A percentile compares a stretch with the other conserved stretches of the same genome.
Conservation (phyloP, 1,140 invertebrate genomes). For the Leptestheria dahalacensis region DNA sequence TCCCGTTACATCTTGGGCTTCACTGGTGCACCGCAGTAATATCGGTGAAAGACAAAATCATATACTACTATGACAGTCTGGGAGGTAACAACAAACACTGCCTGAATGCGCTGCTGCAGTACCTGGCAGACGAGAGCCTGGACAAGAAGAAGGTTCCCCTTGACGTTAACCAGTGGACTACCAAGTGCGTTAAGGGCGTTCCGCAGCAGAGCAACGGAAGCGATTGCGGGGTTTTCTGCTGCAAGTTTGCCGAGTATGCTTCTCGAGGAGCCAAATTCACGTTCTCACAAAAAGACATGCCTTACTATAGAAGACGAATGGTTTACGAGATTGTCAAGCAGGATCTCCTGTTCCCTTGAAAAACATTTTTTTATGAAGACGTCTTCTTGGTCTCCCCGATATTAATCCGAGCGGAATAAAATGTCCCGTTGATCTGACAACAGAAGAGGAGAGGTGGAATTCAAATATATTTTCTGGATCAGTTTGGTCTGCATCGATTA, state of each 20-base stretch:
- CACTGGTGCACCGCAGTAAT: slow-evolving; percentile 96
- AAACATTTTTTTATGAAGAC: no score
- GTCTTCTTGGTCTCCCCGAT: no score
- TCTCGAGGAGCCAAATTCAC: slow-evolving; percentile 48
- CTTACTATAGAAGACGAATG: slow-evolving; percentile 81
- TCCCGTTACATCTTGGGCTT: slow-evolving; percentile 84
- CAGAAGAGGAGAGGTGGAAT: no score
- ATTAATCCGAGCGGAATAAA: no score
- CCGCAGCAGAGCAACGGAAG: slow-evolving; percentile 93
- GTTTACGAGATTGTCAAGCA: slow-evolving; percentile 66
- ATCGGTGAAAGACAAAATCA: slow-evolving; percentile 56
- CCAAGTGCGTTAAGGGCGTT: slow-evolving; percentile 55
- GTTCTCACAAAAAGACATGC: slow-evolving; percentile 81
- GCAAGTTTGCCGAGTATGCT: slow-evolving; percentile 90
- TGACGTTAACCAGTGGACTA: slow-evolving; percentile 52
- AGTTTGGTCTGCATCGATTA: no score
- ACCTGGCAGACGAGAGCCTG: slow-evolving; percentile 64
- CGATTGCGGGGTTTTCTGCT: slow-evolving; percentile 95
- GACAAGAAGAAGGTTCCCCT: slow-evolving; percentile 69
- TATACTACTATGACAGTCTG: slow-evolving; percentile 90
- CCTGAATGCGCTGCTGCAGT: slow-evolving; percentile 49
- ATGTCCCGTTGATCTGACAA: no score
- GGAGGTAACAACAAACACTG: slow-evolving; percentile 57
- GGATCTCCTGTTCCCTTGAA: slow-evolving; percentile 22
- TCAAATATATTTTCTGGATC: no score